Evolutionary conservation across 2,797 vertebrate species (phyloP), one percentile per base, ranked within the genome.

Genomic region (Amblyraja radiata): DNA sequence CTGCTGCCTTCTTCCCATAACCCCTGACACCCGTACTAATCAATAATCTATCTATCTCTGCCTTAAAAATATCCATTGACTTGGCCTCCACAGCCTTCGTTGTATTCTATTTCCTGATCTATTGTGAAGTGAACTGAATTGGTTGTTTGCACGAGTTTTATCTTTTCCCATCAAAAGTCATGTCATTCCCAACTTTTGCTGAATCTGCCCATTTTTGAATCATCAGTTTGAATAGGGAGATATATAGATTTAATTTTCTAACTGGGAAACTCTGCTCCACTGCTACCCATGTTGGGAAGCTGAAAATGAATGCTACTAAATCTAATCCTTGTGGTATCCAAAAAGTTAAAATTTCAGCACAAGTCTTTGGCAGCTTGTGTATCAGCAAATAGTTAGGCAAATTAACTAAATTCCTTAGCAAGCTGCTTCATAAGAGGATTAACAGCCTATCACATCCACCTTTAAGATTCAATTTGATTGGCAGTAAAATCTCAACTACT

Each of bases 391-490:
- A 88, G 61, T 36, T 8, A 68, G n/a, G 84, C 61, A 88, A 88
- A 65, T 32, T 7, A 18, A 68, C 61, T 88, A 32, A 68, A 18
- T 16, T 1, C n/a, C 39, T 61, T 16, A 88, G 84, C 61, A 36
- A 36, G 16, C 16, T 36, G 58, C 65, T 68, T 88, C 84, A 88
- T 68, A 88, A 63, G n/a, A 65, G n/a, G 84, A 88, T 88, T 88
- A 88, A 63, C 63, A 88, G 32, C 28, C 14, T 65, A 86, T 65
- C 83, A 86, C 58, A 32, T 68, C 65, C n/a, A 36, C 84, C 84
- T 88, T 68, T 88, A 88, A 68, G 84, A 88, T 32, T 9, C 16
- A 36, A 36, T 36, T 36, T 68, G 81, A n/a, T 28, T 61, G 54
- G 14, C 13, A 39, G 58, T 63, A 88, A 36, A 36, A 88, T n/a